Base-by-base conservation (phyloP, 2,113 vertebrate genomes). In the Balaeniceps rex region DNA sequence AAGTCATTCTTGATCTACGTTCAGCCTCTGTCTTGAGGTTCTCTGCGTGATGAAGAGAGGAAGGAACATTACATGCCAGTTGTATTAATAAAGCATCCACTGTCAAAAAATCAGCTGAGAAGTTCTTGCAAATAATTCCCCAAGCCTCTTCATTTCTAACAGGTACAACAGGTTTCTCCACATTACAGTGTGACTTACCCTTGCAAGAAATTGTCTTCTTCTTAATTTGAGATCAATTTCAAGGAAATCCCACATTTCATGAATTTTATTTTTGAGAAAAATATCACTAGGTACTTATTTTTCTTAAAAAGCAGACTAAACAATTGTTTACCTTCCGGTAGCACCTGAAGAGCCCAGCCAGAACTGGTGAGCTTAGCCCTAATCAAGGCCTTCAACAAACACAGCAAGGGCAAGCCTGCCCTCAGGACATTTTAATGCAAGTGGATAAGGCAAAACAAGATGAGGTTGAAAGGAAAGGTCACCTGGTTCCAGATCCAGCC, bases 311-410 rank as follows among this genome's bases (percentile, higher is more conserved):
- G 4, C 33, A 28, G 9, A 21, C 4, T 8, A 21, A 79, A 18
- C 0, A 6, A 6, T 9, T 70, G 60, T 66, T 55, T 33, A 2
- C 3, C 1, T 0, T 19, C 6, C 87, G 10, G 9, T 58, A 26
- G 13, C 11, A 51, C 5, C 33, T 49, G 26, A 58, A 69, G 7
- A 55, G 3, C 24, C 28, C 4, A 4, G 14, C 4, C 11, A 75
- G 42, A 71, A 11, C 17, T 47, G 26, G 10, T 8, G 33, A 54
- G 14, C 10, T 63, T 44, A 28, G 19, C 10, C 17, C 19, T 58
- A 47, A 29, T 8, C 13, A 19, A 10, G 16, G 6, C 7, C 11
- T 71, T 51, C 33, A 42, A 28, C 22, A 64, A 36, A 34, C n/a
- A 19, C 14, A 36, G 5, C 14, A 14, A 8, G 29, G 24, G 5